These are phyloP conservation scores for Acipenser oxyrinchus DNA, from an alignment of 2,797 vertebrate species.

Conservation along the genomic window DNA sequence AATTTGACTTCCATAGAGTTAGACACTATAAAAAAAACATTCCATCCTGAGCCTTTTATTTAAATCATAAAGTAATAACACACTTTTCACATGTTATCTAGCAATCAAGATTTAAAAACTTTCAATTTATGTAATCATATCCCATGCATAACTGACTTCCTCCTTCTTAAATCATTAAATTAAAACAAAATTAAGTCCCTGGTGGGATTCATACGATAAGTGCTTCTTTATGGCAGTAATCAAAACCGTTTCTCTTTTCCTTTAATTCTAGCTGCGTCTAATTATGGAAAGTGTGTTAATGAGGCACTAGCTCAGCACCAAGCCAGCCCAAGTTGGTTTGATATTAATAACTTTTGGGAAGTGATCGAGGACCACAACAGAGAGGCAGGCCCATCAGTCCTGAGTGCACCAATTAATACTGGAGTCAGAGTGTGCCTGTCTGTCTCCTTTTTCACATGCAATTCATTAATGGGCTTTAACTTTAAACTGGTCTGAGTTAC, in stretches of 20 bases:
- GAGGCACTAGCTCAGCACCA: slow-evolving; percentile 32
- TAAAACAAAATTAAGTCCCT: background rate
- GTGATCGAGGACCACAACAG: slow-evolving; percentile 26
- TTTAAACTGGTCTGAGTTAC: slow-evolving; percentile 1
- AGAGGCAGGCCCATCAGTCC: slow-evolving; percentile 52
- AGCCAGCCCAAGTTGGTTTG: slow-evolving; percentile 36
- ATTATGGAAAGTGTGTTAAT: slow-evolving; percentile 50
- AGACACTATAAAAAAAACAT: no score
- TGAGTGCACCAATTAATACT: slow-evolving; percentile 58
- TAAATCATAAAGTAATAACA: no score
- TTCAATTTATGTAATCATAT: no score
- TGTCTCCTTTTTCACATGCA: slow-evolving; percentile 44
- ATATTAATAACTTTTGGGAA: slow-evolving; percentile 51
- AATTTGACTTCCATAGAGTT: no score
- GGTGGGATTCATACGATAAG: background rate
- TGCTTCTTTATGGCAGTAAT: slow-evolving; percentile 35
- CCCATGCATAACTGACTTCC: no score
- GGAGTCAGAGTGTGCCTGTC: slow-evolving; percentile 52
- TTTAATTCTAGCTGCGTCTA: slow-evolving; percentile 40
- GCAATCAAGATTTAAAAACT: no score
- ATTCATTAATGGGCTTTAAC: slow-evolving; percentile 37
- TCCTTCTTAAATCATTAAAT: no score
- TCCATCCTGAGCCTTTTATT: no score
- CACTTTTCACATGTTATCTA: no score
- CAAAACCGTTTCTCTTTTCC: slow-evolving; percentile 40